A percentile compares a stretch with the other conserved stretches of the same genome.
phyloP scores from a whole-genome alignment of 1,140 invertebrate genomes.

The Teleopsis dalmanni region DNA sequence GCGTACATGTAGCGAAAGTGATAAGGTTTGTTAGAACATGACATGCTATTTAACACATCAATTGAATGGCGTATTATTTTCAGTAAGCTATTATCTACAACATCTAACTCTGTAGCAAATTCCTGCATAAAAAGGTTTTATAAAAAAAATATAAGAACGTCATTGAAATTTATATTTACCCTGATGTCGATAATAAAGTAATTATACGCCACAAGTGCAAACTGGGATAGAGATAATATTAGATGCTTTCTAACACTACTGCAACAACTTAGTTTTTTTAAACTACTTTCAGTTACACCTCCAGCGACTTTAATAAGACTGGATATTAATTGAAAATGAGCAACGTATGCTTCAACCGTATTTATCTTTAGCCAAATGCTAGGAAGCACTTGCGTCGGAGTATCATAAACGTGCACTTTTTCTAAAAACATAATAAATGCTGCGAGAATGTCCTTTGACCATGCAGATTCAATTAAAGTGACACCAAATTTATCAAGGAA shows the following conservation, averaged over 20 bases:
- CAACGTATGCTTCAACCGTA: slow-evolving; percentile 1
- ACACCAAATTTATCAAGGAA: slow-evolving; percentile 4
- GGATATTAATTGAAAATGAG: slow-evolving; percentile 2
- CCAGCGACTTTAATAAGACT: slow-evolving; percentile 4
- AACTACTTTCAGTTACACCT: slow-evolving; percentile 6
- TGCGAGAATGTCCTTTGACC: slow-evolving; percentile 6
- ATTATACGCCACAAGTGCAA: neutral
- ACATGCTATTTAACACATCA: slow-evolving; percentile 5
- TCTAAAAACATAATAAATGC: neutral
- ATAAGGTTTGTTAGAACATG: slow-evolving; percentile 3
- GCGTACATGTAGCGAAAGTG: slow-evolving; percentile 5
- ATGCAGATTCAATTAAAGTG: neutral
- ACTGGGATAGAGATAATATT: slow-evolving; percentile 6
- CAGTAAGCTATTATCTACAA: slow-evolving; percentile 1
- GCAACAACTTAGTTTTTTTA: slow-evolving; percentile 7
- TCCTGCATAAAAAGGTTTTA: neutral
- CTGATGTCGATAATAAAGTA: slow-evolving; percentile 2
- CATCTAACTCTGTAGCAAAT: neutral
- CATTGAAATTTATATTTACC: slow-evolving; percentile 3
- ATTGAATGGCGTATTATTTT: slow-evolving; percentile 2
- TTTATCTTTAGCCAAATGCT: slow-evolving; percentile 11
- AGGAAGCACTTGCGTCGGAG: neutral
- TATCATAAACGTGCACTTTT: slow-evolving; percentile 3
- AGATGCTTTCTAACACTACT: slow-evolving; percentile 8
- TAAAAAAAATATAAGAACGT: slow-evolving; percentile 1